A percentile compares a stretch with the other conserved stretches of the same genome.
Evolutionary conservation across 1,140 invertebrate species (phyloP).

Genomic region (Laupala kohalensis): DNA sequence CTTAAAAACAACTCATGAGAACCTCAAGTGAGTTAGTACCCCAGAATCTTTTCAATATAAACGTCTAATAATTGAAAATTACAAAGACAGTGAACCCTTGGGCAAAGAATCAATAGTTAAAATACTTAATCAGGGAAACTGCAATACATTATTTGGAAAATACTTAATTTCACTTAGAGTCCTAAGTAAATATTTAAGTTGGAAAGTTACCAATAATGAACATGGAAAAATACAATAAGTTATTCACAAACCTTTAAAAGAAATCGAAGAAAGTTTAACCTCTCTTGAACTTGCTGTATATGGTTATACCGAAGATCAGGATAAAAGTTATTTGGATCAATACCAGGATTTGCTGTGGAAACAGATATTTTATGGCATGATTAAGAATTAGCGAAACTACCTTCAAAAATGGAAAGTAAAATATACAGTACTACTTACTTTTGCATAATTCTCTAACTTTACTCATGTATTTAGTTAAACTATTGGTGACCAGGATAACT

Average conservation of each 20-base stretch:
- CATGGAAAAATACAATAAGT: too few species aligned
- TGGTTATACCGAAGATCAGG: conserved; percentile 87
- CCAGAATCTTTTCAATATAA: too few species aligned
- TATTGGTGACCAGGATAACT: conserved; percentile 87
- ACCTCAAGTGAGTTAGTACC: too few species aligned
- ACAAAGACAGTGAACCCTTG: too few species aligned
- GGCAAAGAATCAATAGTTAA: too few species aligned
- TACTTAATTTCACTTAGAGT: too few species aligned
- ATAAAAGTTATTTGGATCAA: conserved; percentile 68
- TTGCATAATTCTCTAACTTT: conserved; percentile 57
- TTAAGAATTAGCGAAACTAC: background rate
- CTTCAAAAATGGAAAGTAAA: background rate
- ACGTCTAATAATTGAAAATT: too few species aligned
- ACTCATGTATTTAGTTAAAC: conserved; percentile 85
- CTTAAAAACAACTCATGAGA: too few species aligned
- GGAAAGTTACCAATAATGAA: too few species aligned
- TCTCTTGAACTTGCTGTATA: conserved; percentile 82
- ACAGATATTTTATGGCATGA: background rate
- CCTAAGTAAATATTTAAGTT: too few species aligned
- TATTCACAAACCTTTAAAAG: conserved; percentile 48
- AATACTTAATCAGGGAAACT: too few species aligned
- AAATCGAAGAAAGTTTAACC: conserved; percentile 87
- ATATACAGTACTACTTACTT: conserved; percentile 29
- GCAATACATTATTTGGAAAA: too few species aligned
- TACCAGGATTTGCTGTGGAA: conserved; percentile 52